A percentile compares a stretch with the other conserved stretches of the same genome.
Evolutionary conservation across 2,797 vertebrate genomes (phyloP).

Genomic region (Sebastes taczanowskii): DNA sequence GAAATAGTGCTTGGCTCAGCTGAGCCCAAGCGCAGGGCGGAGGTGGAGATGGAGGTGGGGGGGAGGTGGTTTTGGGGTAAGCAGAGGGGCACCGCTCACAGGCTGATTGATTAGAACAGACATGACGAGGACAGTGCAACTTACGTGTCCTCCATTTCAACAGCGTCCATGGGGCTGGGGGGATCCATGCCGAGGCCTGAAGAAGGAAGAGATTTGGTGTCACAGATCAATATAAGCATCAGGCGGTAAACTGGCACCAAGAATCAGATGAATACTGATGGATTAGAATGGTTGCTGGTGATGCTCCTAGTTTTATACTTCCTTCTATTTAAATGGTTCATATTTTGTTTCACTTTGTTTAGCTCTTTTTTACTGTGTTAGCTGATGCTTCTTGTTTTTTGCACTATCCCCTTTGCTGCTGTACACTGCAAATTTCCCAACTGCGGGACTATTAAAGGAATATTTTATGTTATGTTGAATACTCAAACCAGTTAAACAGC

Average conservation of each 20-base stretch:
- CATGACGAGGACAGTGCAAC: conserved; percentile 60
- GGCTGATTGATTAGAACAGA: conserved; percentile 53
- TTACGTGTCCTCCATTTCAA: conserved; percentile 85
- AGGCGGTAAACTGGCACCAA: not conserved
- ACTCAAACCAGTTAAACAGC: not conserved
- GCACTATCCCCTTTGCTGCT: no score
- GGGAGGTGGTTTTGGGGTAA: not conserved
- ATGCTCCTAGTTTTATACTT: no score
- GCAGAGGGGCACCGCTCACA: not conserved
- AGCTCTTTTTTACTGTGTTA: no score
- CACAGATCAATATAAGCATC: conserved; percentile 1
- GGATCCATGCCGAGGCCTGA: conserved; percentile 87
- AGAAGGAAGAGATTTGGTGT: not conserved
- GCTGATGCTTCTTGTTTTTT: no score
- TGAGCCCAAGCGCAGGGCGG: conserved; percentile 20
- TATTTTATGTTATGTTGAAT: no score
- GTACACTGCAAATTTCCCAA: no score
- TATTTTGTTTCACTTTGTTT: no score
- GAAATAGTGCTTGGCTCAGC: conserved; percentile 32
- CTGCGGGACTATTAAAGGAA: no score
- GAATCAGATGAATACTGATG: not conserved
- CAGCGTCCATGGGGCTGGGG: conserved; percentile 82
- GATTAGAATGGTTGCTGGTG: not conserved
- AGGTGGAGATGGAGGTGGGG: not conserved
- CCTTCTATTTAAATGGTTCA: no score